Base-by-base conservation (phyloP, 2,113 vertebrate species). In the Eretmochelys imbricata region DNA sequence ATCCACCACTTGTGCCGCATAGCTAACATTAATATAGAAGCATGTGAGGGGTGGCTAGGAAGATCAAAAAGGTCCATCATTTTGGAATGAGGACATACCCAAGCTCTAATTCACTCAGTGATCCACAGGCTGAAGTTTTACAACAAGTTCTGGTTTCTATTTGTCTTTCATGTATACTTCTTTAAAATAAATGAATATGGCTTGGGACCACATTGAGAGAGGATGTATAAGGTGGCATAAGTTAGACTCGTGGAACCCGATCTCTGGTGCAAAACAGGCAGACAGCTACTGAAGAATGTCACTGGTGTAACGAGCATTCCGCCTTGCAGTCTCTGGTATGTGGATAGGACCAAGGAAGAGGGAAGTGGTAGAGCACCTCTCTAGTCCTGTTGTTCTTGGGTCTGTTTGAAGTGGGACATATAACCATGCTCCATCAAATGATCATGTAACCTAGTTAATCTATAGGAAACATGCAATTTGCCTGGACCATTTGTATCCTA, bases 391-490 rank as follows among this genome's bases (percentile, higher is more conserved):
- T 80, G 1, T 24, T 80, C 20, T n/a, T n/a, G 29, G 29, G 38
- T 83, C 27, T 51, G 19, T 38, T 1, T 13, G 24, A 5, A 19
- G 17, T 16, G 1, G 6, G 3, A 69, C 2, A 8, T 5, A 20
- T 1, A 3, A 85, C n/a, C 16, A 82, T 5, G 11, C 38, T 31
- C 72, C 82, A 57, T 69, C n/a, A 80, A 75, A 75, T 42, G n/a
- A 20, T 75, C 69, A 22, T 24, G 38, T 42, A 75, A 24, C 42
- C 22, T 42, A 72, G 4, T 75, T 20, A 22, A 42, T 38, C 69
- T 42, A 38, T 24, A 12, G n/a, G n/a, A 75, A 38, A 42, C 9
- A 38, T 24, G 38, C 31, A 54, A 69, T 22, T 86, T 49, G 3
- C 53, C 85, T 72, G n/a, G 6, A 57, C 38, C 50, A 53, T 5